Percentiles rank a stretch among this genome's conserved stretches.
Conservation (phyloP, 2,888 invertebrate genomes). For the Coecobrya sp. region DNA sequence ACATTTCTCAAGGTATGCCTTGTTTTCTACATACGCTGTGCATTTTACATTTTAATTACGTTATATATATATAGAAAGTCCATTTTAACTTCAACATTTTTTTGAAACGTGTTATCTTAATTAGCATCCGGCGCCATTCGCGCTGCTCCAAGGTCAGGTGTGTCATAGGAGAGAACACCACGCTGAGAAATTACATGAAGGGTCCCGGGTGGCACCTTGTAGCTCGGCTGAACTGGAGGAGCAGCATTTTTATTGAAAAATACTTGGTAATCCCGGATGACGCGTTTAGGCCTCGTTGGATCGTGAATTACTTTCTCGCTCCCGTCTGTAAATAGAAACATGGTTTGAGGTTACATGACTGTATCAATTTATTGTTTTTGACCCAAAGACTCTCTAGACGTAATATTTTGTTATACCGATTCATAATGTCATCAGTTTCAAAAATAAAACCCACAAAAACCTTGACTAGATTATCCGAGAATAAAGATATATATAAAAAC, state of each 20-base stretch:
- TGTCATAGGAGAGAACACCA: constrained; percentile 84
- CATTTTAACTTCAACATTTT: background rate
- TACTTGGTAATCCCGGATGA: constrained; percentile 85
- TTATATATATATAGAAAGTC: background rate
- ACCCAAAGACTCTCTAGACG: too few relatives aligned
- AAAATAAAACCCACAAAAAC: too few relatives aligned
- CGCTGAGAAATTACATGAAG: constrained; percentile 86
- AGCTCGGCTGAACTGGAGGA: constrained; percentile 81
- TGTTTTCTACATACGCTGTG: too few relatives aligned
- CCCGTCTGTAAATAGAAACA: constrained; percentile 80
- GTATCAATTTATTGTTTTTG: background rate
- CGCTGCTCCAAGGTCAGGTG: constrained; percentile 85
- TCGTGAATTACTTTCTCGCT: constrained; percentile 85
- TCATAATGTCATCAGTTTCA: background rate
- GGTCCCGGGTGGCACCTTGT: constrained; percentile 86
- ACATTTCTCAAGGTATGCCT: background rate
- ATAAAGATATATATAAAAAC: too few relatives aligned
- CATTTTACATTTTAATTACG: background rate
- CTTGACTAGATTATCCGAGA: too few relatives aligned
- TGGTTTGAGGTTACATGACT: background rate
- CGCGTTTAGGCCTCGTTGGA: constrained; percentile 82
- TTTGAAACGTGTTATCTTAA: background rate
- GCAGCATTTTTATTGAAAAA: constrained; percentile 84
- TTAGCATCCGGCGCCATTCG: constrained; percentile 80
- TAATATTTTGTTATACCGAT: background rate